These are phyloP conservation scores for Drosophila siamana DNA, from an alignment of 2,888 invertebrate species.

Conservation along the genomic window DNA sequence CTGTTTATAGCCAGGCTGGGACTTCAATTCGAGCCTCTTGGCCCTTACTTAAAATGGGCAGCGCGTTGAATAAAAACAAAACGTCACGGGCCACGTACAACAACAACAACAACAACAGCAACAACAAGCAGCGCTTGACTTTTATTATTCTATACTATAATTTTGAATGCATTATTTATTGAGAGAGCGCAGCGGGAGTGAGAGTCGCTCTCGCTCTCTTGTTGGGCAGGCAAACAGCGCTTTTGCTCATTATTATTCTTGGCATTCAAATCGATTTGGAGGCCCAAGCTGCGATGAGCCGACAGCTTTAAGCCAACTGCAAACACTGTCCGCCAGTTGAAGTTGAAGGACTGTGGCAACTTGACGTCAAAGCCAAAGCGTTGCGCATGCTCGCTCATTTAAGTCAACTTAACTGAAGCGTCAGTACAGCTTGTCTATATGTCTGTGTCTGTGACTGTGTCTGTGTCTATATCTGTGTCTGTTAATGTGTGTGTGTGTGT, in stretches of 20 bases:
- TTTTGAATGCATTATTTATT: conserved; percentile 59
- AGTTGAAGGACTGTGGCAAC: conserved; percentile 77
- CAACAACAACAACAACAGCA: conserved; percentile 30
- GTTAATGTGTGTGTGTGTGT: conserved; percentile 14
- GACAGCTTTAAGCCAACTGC: conserved; percentile 57
- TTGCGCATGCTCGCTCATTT: conserved; percentile 58
- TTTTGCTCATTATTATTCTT: conserved; percentile 73
- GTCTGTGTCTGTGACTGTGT: conserved; percentile 17
- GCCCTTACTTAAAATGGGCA: conserved; percentile 62
- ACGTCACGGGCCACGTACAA: conserved; percentile 78
- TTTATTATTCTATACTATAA: conserved; percentile 73
- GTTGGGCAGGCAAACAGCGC: not conserved
- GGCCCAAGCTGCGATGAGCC: conserved; percentile 56
- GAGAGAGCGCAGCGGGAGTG: conserved; percentile 16
- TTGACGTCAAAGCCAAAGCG: conserved; percentile 63
- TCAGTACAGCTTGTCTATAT: conserved; percentile 2
- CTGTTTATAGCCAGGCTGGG: conserved; percentile 59
- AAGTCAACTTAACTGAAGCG: conserved; percentile 21
- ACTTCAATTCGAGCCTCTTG: conserved; percentile 7
- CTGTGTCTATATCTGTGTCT: conserved; percentile 15
- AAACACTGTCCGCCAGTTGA: conserved; percentile 63
- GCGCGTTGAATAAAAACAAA: conserved; percentile 58
- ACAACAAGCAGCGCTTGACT: conserved; percentile 64
- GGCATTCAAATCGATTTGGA: conserved; percentile 60
- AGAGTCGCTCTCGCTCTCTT: conserved; percentile 35